Conservation (phyloP, 2,797 vertebrate genomes). For the Manis javanica region DNA sequence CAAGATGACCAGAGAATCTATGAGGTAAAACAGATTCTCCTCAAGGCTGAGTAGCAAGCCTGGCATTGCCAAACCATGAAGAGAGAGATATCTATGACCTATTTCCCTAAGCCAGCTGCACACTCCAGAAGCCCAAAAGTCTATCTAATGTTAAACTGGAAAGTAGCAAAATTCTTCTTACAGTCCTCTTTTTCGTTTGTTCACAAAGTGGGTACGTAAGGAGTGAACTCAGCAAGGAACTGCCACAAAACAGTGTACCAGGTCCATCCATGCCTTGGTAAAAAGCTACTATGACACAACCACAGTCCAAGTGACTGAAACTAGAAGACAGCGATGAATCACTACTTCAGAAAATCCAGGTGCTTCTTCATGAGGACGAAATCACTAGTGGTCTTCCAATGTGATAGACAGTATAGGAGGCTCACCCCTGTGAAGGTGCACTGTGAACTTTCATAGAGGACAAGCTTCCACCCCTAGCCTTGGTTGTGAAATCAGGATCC, state of each 20-base stretch:
- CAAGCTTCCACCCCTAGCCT: fast-evolving
- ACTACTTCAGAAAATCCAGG: constrained; percentile 42
- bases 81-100: background rate
- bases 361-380: background rate
- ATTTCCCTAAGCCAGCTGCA: background rate
- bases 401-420: background rate
- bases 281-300: background rate
- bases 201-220: background rate
- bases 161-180: background rate
- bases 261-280: background rate
- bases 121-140: background rate
- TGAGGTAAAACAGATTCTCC: background rate
- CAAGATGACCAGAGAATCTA: background rate
- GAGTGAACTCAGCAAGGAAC: background rate
- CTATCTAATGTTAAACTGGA: background rate
- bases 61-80: background rate
- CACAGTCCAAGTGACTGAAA: background rate
- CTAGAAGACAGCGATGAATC: background rate
- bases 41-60: background rate
- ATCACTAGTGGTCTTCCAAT: background rate
- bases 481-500: background rate
- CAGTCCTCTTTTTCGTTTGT: background rate
- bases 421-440: background rate
- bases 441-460: background rate
- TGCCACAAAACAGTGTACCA: background rate